phyloP scores from a whole-genome alignment of 2,797 vertebrate species.

The Anguilla pacifica region DNA sequence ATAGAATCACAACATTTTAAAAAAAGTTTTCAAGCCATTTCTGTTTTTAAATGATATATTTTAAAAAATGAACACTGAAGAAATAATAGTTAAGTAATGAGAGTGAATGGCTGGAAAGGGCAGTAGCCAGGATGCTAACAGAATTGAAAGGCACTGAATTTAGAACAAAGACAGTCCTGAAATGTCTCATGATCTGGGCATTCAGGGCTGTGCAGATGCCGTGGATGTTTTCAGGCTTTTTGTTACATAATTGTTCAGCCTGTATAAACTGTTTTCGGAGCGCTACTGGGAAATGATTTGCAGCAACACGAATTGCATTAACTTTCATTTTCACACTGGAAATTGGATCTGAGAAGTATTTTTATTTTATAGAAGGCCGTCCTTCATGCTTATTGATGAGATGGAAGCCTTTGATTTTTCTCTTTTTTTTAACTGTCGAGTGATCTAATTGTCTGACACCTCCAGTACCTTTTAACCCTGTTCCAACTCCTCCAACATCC shows the following conservation, averaged over 20 bases:
- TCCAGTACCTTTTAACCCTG: too few relatives aligned
- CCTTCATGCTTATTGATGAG: background rate
- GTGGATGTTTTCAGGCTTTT: background rate
- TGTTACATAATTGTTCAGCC: background rate
- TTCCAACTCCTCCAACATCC: background rate
- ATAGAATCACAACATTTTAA: background rate
- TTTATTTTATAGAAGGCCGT: too few relatives aligned
- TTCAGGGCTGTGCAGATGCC: background rate
- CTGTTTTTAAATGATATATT: background rate
- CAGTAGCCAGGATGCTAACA: background rate
- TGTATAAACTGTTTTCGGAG: background rate
- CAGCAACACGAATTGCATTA: background rate
- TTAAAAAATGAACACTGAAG: background rate
- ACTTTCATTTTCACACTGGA: background rate
- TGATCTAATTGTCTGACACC: background rate
- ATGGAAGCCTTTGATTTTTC: background rate
- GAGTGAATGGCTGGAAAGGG: background rate
- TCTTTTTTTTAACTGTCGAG: background rate
- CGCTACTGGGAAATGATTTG: background rate
- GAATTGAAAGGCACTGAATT: background rate
- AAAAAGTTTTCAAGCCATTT: background rate
- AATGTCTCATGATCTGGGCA: background rate
- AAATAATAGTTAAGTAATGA: background rate
- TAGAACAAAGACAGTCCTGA: background rate
- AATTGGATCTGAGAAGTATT: background rate